Conservation (phyloP, 2,888 invertebrate species). For the Drosophila rellima region DNA sequence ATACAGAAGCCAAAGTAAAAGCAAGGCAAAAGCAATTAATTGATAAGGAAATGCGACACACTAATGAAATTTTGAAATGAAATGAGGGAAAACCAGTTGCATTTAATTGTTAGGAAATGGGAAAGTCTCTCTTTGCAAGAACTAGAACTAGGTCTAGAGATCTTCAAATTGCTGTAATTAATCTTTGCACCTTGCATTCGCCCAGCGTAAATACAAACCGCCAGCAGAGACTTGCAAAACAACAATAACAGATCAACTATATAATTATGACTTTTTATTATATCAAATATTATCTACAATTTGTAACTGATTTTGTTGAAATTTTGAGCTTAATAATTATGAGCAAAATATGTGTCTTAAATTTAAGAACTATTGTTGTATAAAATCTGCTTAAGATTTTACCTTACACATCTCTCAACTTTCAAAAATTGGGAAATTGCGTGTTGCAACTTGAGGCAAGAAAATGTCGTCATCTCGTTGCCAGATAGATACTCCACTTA, state of each 20-base stretch:
- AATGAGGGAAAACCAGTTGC: conserved; percentile 3
- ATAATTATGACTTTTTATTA: background rate
- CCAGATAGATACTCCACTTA: conserved; percentile 47
- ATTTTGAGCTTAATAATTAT: background rate
- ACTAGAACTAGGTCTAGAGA: conserved; percentile 25
- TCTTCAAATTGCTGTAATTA: conserved; percentile 16
- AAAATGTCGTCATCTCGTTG: conserved; percentile 39
- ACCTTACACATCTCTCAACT: background rate
- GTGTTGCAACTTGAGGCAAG: conserved; percentile 32
- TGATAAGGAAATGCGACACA: conserved; percentile 53
- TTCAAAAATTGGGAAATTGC: conserved; percentile 32
- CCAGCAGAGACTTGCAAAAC: background rate
- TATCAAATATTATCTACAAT: background rate
- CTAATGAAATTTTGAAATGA: conserved; percentile 4
- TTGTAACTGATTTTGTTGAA: background rate
- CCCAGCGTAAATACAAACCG: conserved; percentile 28
- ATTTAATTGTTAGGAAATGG: conserved; percentile 45
- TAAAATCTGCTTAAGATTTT: conserved; percentile 1
- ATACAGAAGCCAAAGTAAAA: background rate
- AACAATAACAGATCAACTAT: background rate
- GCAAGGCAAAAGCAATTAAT: conserved; percentile 39
- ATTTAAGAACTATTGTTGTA: background rate
- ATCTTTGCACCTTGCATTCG: conserved; percentile 9
- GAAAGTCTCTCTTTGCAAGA: conserved; percentile 6
- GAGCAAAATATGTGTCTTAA: background rate